These are phyloP conservation scores for Zoanthus sansibaricus DNA, from an alignment of 92 coral and sea anemone genomes.

Conservation along the genomic window DNA sequence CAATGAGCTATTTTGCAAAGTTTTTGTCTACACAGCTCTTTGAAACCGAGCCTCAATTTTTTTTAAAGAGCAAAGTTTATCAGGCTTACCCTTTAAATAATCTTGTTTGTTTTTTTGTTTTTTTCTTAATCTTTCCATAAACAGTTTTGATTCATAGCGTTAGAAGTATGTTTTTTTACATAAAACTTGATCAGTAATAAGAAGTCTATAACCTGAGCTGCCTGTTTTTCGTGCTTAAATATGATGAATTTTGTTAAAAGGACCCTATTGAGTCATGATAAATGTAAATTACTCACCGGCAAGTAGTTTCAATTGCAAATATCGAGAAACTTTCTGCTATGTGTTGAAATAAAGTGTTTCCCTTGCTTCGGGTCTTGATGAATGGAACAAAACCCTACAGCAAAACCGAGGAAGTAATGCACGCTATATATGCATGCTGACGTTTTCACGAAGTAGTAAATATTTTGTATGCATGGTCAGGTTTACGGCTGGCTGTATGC, in stretches of 20 bases:
- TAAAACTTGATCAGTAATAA: background rate
- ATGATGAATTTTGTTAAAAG: background rate
- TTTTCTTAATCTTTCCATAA: background rate
- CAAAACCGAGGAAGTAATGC: background rate
- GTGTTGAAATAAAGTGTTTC: background rate
- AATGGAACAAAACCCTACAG: background rate
- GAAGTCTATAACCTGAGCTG: background rate
- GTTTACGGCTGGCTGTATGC: background rate
- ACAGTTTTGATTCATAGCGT: background rate
- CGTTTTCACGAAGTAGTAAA: background rate
- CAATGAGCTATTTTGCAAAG: background rate
- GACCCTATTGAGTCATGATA: background rate
- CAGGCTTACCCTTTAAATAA: background rate
- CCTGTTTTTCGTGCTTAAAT: background rate
- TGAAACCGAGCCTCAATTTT: background rate
- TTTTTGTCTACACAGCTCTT: background rate
- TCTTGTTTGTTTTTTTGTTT: background rate
- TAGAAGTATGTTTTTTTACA: background rate
- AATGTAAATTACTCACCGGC: background rate
- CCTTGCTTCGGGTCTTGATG: background rate
- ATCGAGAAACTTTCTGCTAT: background rate
- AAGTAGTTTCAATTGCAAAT: background rate
- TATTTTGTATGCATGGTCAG: conserved; percentile 30
- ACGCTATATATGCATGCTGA: background rate
- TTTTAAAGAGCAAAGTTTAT: background rate